phyloP scores from a whole-genome alignment of 2,113 vertebrate genomes.

The Oryzias woworae region DNA sequence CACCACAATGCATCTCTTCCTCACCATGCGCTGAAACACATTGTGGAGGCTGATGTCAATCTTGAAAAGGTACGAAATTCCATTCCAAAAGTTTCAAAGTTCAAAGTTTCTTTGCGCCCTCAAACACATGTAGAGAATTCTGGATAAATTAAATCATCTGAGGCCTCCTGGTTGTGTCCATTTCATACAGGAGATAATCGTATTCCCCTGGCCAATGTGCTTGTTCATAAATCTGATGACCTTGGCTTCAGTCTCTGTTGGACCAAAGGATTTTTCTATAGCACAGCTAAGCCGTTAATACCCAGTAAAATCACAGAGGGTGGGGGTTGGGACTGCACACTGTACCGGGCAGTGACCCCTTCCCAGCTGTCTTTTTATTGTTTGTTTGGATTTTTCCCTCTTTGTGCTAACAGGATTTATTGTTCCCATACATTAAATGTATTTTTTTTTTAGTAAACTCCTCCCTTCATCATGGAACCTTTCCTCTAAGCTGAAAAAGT shows the following conservation, averaged over 20 bases:
- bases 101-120: no score
- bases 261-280: slow-evolving; percentile 29
- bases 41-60: slow-evolving; percentile 84
- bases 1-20: slow-evolving; percentile 84
- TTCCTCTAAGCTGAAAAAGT: neutral
- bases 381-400: neutral
- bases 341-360: neutral
- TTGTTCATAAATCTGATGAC: slow-evolving; percentile 46
- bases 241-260: slow-evolving; percentile 45
- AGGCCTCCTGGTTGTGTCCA: neutral
- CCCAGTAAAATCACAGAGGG: slow-evolving; percentile 33
- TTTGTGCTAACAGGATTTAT: neutral
- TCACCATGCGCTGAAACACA: slow-evolving; percentile 75
- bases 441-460: slow-evolving; percentile 4
- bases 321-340: neutral
- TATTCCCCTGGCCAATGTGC: neutral
- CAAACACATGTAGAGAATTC: no score
- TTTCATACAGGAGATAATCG: slow-evolving; percentile 27
- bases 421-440: neutral
- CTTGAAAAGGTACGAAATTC: slow-evolving; percentile 83
- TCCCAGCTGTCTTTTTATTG: slow-evolving; percentile 4
- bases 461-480: neutral
- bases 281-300: slow-evolving; percentile 62
- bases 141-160: no score
- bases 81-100: neutral